These are phyloP conservation scores for Globodera ellingtonae DNA, from an alignment of 1,140 invertebrate species.

Conservation along the genomic window DNA sequence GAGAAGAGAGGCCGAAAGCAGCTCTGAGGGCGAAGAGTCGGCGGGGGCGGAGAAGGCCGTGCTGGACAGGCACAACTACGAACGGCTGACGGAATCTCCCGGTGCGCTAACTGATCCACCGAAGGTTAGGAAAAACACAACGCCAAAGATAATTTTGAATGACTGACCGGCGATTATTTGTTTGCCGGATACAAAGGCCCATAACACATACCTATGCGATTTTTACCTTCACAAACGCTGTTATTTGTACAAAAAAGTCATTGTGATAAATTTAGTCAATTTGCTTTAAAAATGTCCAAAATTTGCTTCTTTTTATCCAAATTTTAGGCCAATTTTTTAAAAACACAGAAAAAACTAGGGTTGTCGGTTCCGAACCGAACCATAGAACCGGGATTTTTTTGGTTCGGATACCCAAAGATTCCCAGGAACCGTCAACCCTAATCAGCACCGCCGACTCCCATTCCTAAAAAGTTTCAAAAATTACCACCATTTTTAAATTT, in stretches of 20 bases:
- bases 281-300: neutral
- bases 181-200: neutral
- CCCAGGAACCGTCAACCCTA: no score
- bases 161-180: constrained; percentile 1
- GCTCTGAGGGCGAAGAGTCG: constrained; percentile 13
- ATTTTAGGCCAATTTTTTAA: no score
- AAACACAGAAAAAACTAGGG: no score
- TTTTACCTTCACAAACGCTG: no score
- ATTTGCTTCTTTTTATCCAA: no score
- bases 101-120: constrained; percentile 9
- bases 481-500: no score
- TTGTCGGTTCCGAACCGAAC: no score
- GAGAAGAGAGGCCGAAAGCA: neutral
- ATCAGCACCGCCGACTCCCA: no score
- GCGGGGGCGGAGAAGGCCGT: constrained; percentile 31
- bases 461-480: no score
- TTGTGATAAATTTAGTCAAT: constrained; percentile 5
- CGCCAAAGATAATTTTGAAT: constrained; percentile 15
- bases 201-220: no score
- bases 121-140: neutral
- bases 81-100: constrained; percentile 51
- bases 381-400: no score
- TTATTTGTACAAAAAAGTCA: neutral
- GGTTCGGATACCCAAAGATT: no score
- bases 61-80: constrained; percentile 49